Conservation (phyloP, 2,888 invertebrate species). For the Macaria liturata region DNA sequence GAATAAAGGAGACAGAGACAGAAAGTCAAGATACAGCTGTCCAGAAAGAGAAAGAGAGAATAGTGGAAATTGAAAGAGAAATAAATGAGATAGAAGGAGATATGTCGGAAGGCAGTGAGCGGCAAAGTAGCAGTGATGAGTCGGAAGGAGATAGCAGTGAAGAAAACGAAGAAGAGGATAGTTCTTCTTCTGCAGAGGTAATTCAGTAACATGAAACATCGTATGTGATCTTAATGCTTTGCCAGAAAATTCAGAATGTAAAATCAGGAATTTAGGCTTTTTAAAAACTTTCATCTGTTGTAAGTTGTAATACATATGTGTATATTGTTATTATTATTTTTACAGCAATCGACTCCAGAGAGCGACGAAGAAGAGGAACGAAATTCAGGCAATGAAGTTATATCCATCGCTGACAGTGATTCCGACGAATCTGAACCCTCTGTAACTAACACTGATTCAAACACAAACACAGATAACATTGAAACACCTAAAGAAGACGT, state of each 20-base stretch:
- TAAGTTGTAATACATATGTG: no score
- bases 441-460: constrained; percentile 24
- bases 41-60: constrained; percentile 66
- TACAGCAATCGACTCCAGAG: constrained; percentile 41
- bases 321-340: no score
- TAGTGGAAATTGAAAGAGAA: constrained; percentile 73
- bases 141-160: constrained; percentile 10
- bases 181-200: constrained; percentile 35
- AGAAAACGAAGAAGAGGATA: constrained; percentile 33
- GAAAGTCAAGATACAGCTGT: constrained; percentile 40
- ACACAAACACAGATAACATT: constrained; percentile 5
- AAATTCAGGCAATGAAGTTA: constrained; percentile 50
- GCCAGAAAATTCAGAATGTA: no score
- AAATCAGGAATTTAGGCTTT: no score
- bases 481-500: constrained; percentile 11
- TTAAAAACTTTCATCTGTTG: no score
- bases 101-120: constrained; percentile 54
- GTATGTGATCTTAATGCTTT: no score
- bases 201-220: no score
- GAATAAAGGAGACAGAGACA: constrained; percentile 41
- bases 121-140: constrained; percentile 33
- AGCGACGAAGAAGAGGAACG: constrained; percentile 46
- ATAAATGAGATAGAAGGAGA: constrained; percentile 72
- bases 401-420: constrained; percentile 57
- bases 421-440: constrained; percentile 40